phyloP scores from a whole-genome alignment of 2,888 invertebrate genomes.

The Pristionchus fissidentatus region DNA sequence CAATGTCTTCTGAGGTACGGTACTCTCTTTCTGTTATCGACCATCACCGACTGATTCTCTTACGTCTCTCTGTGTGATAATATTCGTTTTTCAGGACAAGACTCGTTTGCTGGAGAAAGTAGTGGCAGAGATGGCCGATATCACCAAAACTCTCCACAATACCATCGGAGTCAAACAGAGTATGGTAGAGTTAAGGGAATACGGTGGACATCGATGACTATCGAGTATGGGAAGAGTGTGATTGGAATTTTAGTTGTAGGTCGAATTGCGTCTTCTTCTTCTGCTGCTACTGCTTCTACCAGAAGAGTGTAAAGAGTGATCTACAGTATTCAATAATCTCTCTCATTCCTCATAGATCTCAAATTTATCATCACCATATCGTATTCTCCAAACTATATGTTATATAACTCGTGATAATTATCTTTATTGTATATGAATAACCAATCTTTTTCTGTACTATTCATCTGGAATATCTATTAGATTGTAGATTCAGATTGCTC shows the following conservation, averaged over 20 bases:
- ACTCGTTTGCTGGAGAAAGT: not conserved
- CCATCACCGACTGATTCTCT: too few species aligned
- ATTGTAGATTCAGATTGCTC: constrained; percentile 1
- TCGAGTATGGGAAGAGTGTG: too few species aligned
- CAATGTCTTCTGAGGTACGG: too few species aligned
- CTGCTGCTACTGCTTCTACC: not conserved
- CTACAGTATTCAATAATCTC: not conserved
- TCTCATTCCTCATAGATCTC: constrained; percentile 1
- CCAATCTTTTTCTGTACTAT: not conserved
- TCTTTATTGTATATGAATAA: not conserved
- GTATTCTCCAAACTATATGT: not conserved
- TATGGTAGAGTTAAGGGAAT: not conserved
- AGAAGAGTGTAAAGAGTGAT: not conserved
- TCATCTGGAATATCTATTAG: too few species aligned
- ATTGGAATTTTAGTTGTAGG: not conserved
- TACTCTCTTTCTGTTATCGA: too few species aligned
- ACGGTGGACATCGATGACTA: not conserved
- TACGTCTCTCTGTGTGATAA: too few species aligned
- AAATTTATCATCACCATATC: not conserved
- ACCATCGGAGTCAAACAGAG: not conserved
- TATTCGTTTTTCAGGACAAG: constrained; percentile 15
- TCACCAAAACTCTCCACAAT: not conserved
- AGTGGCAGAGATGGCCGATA: not conserved
- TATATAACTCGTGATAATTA: not conserved
- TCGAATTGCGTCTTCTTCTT: not conserved